Evolutionary conservation across 2,113 vertebrate genomes (phyloP).

Genomic region (Microtus pennsylvanicus): DNA sequence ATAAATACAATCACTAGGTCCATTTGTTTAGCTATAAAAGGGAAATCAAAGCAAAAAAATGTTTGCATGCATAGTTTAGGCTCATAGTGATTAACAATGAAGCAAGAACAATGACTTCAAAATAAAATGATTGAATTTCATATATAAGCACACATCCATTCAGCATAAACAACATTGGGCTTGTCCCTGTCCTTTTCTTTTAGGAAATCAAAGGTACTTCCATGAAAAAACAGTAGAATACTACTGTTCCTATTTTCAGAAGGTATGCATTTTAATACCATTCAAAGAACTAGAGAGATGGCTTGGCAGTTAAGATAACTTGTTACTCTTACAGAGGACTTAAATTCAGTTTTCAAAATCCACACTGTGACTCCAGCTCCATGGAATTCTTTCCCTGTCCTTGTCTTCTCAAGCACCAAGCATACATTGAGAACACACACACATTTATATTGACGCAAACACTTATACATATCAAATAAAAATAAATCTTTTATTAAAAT

Average conservation of each 20-base stretch:
- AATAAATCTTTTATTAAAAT: background rate
- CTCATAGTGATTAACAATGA: constrained; percentile 12
- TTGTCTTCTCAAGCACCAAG: background rate
- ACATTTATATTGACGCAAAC: background rate
- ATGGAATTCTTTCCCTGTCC: background rate
- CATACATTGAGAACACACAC: background rate
- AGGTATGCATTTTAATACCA: background rate
- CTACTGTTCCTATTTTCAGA: background rate
- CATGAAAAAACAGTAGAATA: background rate
- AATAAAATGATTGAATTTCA: background rate
- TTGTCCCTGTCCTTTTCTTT: background rate
- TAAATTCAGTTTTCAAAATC: background rate
- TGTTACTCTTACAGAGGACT: background rate
- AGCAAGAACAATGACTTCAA: background rate
- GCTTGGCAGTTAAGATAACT: background rate
- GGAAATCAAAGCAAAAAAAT: constrained; percentile 44
- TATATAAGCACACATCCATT: background rate
- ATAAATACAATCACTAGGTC: background rate
- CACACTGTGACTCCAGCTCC: background rate
- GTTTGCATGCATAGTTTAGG: background rate
- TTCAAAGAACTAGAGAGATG: background rate
- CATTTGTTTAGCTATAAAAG: constrained; percentile 48
- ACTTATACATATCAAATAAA: background rate
- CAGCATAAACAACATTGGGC: background rate
- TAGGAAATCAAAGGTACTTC: background rate